A percentile compares a stretch with the other conserved stretches of the same genome.
phyloP scores from a whole-genome alignment of 2,797 vertebrate genomes.

The Lerista edwardsae region DNA sequence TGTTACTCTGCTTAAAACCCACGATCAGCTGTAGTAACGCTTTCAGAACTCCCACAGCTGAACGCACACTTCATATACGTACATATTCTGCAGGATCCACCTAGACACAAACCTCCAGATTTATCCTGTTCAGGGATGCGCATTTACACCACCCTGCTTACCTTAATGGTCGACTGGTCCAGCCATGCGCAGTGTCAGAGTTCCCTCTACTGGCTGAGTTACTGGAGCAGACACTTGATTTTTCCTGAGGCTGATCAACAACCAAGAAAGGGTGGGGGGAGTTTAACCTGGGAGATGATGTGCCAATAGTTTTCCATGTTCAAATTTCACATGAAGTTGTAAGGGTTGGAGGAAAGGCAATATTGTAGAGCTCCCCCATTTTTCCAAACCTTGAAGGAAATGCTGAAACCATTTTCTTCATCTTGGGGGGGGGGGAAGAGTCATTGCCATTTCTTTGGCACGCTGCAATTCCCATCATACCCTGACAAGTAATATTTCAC shows the following conservation, averaged over 20 bases:
- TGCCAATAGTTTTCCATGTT: background rate
- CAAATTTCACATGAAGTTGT: background rate
- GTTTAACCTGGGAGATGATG: background rate
- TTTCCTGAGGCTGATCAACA: background rate
- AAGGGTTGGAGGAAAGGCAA: background rate
- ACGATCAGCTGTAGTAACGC: background rate
- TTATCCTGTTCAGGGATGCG: background rate
- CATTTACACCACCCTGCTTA: background rate
- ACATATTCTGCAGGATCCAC: background rate
- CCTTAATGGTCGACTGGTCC: background rate
- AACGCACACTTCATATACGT: background rate
- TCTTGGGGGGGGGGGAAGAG: background rate
- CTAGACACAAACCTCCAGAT: background rate
- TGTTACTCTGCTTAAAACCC: background rate
- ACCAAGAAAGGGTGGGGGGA: background rate
- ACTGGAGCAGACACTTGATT: slow-evolving; percentile 20
- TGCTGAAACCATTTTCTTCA: background rate
- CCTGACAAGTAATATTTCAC: background rate
- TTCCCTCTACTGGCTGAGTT: slow-evolving; percentile 66
- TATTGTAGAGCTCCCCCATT: background rate
- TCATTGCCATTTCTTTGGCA: background rate
- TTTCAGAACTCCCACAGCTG: background rate
- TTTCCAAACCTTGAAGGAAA: background rate
- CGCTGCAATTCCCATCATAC: background rate
- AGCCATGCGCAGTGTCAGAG: slow-evolving; percentile 51